These are phyloP conservation scores for Lycodopsis pacificus DNA, from an alignment of 2,797 vertebrate species.

Conservation along the genomic window DNA sequence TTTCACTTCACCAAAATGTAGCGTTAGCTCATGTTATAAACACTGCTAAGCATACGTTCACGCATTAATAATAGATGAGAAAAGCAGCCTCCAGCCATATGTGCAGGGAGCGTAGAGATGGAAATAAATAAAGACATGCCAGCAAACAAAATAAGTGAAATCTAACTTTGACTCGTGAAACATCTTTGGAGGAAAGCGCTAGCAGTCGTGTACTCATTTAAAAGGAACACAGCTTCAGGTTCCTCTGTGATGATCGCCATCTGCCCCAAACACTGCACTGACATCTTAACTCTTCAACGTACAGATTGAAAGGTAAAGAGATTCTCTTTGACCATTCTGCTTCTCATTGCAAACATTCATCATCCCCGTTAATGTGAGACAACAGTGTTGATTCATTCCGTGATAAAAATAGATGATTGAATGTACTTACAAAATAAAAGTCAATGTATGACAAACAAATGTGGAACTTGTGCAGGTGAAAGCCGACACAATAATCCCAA, in stretches of 20 bases:
- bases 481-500: background rate
- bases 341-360: slow-evolving; percentile 1
- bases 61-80: slow-evolving; percentile 43
- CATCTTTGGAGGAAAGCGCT: slow-evolving; percentile 3
- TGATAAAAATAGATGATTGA: background rate
- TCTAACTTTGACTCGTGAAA: slow-evolving; percentile 47
- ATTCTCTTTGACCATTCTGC: slow-evolving; percentile 1
- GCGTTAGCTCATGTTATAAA: slow-evolving; percentile 6
- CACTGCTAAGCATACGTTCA: slow-evolving; percentile 3
- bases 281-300: slow-evolving; percentile 4
- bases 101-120: background rate
- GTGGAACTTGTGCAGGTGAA: background rate
- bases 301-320: background rate
- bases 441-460: background rate
- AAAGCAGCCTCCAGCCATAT: slow-evolving; percentile 17
- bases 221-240: slow-evolving; percentile 16
- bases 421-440: background rate
- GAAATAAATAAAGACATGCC: slow-evolving; percentile 37
- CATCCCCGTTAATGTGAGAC: background rate
- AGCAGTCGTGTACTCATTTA: slow-evolving; percentile 10
- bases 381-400: background rate
- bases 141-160: slow-evolving; percentile 42
- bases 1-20: slow-evolving; percentile 2
- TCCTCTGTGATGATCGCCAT: slow-evolving; percentile 38
- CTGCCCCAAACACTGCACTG: slow-evolving; percentile 6